Conservation (phyloP, 64 coral and sea anemone genomes). For the Montipora capricornis region DNA sequence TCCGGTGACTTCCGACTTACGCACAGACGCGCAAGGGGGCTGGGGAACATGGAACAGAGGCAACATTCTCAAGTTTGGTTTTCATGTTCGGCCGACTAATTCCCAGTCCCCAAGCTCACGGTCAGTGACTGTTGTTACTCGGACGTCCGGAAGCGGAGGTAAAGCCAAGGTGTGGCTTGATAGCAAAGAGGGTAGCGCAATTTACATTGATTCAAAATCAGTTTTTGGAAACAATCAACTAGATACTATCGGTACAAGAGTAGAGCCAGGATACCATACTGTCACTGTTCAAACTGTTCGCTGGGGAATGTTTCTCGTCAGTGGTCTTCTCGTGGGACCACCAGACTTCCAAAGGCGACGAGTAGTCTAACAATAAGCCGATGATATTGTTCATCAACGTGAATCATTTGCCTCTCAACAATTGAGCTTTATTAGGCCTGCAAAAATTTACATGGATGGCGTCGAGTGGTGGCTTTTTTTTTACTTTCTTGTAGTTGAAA, state of each 20-base stretch:
- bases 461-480: no score
- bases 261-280: constrained; percentile 64
- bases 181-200: constrained; percentile 2
- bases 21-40: constrained; percentile 75
- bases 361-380: constrained; percentile 23
- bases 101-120: constrained; percentile 9
- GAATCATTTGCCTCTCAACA: no score
- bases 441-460: no score
- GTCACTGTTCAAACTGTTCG: constrained; percentile 66
- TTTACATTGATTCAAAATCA: constrained; percentile 48
- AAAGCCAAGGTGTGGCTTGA: constrained; percentile 67
- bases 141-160: constrained; percentile 69
- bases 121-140: constrained; percentile 70
- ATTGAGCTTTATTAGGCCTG: no score
- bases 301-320: constrained; percentile 58
- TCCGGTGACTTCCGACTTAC: background rate
- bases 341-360: constrained; percentile 61
- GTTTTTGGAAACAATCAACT: constrained; percentile 62
- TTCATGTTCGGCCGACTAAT: constrained; percentile 39
- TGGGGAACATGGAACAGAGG: constrained; percentile 48
- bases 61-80: constrained; percentile 40
- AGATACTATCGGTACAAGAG: constrained; percentile 47
- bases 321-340: constrained; percentile 78
- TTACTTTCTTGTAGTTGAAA: no score
- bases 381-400: no score